Percentiles rank a stretch among this genome's conserved stretches.
These are phyloP conservation scores for Labia minor DNA, from an alignment of 2,888 invertebrate species.

Conservation along the genomic window DNA sequence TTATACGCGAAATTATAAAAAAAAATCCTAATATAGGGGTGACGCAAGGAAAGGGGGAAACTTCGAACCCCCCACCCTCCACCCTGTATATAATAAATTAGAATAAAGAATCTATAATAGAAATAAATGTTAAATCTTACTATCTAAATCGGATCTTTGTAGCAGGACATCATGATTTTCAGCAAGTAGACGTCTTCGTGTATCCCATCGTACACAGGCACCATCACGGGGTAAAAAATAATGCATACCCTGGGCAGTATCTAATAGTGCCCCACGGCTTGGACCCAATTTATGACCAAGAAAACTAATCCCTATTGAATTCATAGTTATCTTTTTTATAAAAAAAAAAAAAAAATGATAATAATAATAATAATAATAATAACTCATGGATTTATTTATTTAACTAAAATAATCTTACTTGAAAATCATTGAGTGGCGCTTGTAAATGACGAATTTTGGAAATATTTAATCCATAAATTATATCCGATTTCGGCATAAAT, in stretches of 20 bases:
- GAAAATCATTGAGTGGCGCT: neutral
- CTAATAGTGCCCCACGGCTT: slow-evolving; percentile 37
- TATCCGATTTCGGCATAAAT: neutral
- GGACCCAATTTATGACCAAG: slow-evolving; percentile 38
- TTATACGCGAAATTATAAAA: too few relatives aligned
- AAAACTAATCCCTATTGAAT: neutral
- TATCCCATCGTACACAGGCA: slow-evolving; percentile 39
- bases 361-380: neutral
- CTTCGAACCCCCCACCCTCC: too few relatives aligned
- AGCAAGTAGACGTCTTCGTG: slow-evolving; percentile 33
- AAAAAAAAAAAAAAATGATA: neutral
- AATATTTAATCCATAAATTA: neutral
- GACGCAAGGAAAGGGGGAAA: too few relatives aligned
- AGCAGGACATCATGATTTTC: slow-evolving; percentile 30
- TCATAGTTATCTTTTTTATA: neutral
- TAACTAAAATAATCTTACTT: neutral
- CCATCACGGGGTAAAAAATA: slow-evolving; percentile 39
- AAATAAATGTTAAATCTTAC: slow-evolving; percentile 29
- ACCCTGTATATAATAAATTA: too few relatives aligned
- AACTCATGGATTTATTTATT: too few relatives aligned
- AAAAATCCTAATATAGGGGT: too few relatives aligned
- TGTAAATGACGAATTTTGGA: neutral
- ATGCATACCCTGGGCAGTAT: slow-evolving; percentile 36
- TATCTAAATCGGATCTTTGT: slow-evolving; percentile 30
- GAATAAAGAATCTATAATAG: too few relatives aligned